A percentile compares a stretch with the other conserved stretches of the same genome.
phyloP scores from a whole-genome alignment of 2,888 invertebrate genomes.

The Byasa hedistus region DNA sequence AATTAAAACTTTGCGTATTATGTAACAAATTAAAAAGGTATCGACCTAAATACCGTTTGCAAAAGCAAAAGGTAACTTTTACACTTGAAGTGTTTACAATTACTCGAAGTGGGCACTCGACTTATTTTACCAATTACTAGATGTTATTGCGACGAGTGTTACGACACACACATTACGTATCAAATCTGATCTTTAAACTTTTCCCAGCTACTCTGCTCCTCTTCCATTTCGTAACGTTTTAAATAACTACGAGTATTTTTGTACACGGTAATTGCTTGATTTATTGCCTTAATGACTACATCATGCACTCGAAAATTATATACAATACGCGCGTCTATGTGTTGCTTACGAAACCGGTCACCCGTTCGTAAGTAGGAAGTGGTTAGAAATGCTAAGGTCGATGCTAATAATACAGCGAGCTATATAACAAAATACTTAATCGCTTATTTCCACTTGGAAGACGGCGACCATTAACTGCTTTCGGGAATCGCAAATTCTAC shows the following conservation, averaged over 20 bases:
- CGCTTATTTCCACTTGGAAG: neutral
- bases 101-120: constrained; percentile 10
- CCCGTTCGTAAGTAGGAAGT: constrained; percentile 7
- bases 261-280: constrained; percentile 24
- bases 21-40: neutral
- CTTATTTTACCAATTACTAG: constrained; percentile 15
- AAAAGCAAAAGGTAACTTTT: neutral
- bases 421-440: constrained; percentile 3
- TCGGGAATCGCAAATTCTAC: too few relatives aligned
- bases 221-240: constrained; percentile 26
- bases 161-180: constrained; percentile 25
- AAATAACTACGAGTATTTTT: constrained; percentile 27
- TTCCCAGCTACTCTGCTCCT: constrained; percentile 23
- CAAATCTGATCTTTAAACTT: constrained; percentile 26
- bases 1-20: neutral
- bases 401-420: neutral
- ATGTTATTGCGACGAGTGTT: constrained; percentile 19
- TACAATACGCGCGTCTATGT: constrained; percentile 3
- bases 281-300: constrained; percentile 24
- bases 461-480: too few relatives aligned
- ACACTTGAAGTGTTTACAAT: constrained; percentile 11
- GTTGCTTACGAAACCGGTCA: constrained; percentile 5
- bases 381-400: constrained; percentile 4
- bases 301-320: constrained; percentile 9
- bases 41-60: neutral